Percentiles rank a stretch among this genome's conserved stretches.
phyloP scores from a whole-genome alignment of 2,113 vertebrate species.

The Baryphthengus martii region DNA sequence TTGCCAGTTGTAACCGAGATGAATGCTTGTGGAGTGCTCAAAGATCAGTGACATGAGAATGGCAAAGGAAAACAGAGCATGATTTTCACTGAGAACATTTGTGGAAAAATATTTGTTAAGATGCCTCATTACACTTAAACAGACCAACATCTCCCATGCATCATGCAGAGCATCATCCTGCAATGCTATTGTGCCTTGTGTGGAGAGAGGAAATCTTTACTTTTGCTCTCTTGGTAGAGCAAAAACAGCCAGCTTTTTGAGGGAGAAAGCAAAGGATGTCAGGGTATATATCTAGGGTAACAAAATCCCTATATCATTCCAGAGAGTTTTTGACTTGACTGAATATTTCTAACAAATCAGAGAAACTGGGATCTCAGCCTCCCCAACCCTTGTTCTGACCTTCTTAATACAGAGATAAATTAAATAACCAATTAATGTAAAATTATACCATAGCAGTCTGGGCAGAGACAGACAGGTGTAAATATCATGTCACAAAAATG shows the following conservation, averaged over 20 bases:
- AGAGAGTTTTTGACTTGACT: neutral
- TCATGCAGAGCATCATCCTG: neutral
- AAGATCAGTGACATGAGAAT: neutral
- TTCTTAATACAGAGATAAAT: neutral
- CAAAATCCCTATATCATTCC: neutral
- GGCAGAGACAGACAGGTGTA: neutral
- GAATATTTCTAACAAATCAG: neutral
- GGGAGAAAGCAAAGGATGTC: neutral
- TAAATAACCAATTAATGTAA: neutral
- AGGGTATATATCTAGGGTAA: neutral
- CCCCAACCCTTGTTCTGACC: neutral
- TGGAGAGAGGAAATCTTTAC: neutral
- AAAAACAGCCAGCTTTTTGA: neutral
- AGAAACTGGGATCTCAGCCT: neutral
- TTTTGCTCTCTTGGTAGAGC: neutral
- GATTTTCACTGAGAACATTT: neutral
- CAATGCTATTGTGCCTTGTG: neutral
- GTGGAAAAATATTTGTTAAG: neutral
- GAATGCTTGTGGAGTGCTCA: neutral
- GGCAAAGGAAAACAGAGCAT: neutral
- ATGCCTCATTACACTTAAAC: neutral
- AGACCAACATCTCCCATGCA: neutral
- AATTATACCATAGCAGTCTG: accelerated
- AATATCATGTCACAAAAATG: neutral
- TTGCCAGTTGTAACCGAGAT: neutral